phyloP scores from a whole-genome alignment of 2,797 vertebrate genomes.

The Poecile montanus region DNA sequence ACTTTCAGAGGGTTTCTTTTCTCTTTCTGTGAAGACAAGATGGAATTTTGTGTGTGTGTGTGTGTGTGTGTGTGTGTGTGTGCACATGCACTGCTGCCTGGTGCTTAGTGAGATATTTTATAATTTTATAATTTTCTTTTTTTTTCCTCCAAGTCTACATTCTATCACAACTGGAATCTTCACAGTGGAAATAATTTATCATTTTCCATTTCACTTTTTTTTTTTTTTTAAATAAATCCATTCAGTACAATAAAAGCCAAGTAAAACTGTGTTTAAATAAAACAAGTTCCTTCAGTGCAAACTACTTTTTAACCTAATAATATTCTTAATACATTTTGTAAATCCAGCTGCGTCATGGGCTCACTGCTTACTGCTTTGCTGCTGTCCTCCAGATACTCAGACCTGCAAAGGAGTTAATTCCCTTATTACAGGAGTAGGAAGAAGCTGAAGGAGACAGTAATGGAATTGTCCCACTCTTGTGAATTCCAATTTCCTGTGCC shows the following conservation, averaged over 20 bases:
- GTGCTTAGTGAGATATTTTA: conserved; percentile 18
- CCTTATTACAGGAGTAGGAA: conserved; percentile 48
- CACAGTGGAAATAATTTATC: conserved; percentile 55
- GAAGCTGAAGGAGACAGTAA: conserved; percentile 36
- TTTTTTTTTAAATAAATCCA: conserved; percentile 2
- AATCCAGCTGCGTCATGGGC: conserved; percentile 68
- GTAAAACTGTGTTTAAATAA: conserved; percentile 48
- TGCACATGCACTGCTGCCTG: background rate
- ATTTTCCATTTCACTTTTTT: conserved; percentile 39
- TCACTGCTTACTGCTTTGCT: background rate
- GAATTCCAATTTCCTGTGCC: conserved; percentile 59
- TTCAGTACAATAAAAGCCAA: conserved; percentile 68
- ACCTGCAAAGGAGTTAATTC: conserved; percentile 47
- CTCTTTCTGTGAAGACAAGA: background rate
- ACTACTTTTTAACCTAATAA: conserved; percentile 64
- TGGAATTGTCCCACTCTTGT: conserved; percentile 61
- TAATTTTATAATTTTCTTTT: background rate
- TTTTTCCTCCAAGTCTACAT: background rate
- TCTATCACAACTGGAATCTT: conserved; percentile 56
- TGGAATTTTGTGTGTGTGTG: background rate
- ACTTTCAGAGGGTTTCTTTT: conserved; percentile 3
- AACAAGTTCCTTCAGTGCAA: conserved; percentile 63
- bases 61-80: background rate
- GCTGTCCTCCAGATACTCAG: conserved; percentile 18
- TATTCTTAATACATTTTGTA: conserved; percentile 64